phyloP scores from a whole-genome alignment of 2,113 vertebrate genomes.

The Tenrec ecaudatus region DNA sequence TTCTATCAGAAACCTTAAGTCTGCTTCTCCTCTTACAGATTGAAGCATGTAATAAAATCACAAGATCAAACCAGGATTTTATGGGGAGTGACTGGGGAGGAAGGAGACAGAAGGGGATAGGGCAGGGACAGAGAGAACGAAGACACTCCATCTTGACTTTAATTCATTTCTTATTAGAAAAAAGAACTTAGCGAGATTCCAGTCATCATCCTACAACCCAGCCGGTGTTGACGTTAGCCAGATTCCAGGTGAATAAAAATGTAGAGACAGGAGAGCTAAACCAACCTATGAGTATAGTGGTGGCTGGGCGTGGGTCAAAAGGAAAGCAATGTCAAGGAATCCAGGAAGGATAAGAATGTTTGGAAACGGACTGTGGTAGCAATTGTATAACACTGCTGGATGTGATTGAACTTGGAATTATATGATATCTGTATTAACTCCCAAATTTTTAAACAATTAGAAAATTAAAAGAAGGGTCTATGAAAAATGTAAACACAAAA shows the following conservation, averaged over 20 bases:
- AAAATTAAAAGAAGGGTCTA: too few species aligned
- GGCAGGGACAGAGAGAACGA: not conserved
- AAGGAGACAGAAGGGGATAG: not conserved
- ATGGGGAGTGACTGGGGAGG: not conserved
- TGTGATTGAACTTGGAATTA: too few species aligned
- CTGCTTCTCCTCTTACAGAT: not conserved
- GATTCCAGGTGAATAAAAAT: not conserved
- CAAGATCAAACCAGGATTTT: not conserved
- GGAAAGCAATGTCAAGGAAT: too few species aligned
- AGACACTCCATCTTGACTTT: not conserved
- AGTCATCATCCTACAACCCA: not conserved
- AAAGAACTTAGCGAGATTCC: not conserved
- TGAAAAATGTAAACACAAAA: too few species aligned
- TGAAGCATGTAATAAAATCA: slow-evolving; percentile 1
- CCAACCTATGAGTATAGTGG: too few species aligned
- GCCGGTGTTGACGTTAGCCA: not conserved
- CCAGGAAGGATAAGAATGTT: too few species aligned
- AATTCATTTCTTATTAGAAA: slow-evolving; percentile 7
- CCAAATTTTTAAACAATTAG: too few species aligned
- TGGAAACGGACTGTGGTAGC: too few species aligned
- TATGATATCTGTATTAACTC: too few species aligned
- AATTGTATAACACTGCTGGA: too few species aligned
- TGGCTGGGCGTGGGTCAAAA: too few species aligned
- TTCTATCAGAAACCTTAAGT: slow-evolving; percentile 13
- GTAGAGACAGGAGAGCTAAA: too few species aligned